Evolutionary conservation across 2,888 invertebrate species (phyloP), one percentile per base, ranked within the genome.

Genomic region (Keiferia lycopersicella): DNA sequence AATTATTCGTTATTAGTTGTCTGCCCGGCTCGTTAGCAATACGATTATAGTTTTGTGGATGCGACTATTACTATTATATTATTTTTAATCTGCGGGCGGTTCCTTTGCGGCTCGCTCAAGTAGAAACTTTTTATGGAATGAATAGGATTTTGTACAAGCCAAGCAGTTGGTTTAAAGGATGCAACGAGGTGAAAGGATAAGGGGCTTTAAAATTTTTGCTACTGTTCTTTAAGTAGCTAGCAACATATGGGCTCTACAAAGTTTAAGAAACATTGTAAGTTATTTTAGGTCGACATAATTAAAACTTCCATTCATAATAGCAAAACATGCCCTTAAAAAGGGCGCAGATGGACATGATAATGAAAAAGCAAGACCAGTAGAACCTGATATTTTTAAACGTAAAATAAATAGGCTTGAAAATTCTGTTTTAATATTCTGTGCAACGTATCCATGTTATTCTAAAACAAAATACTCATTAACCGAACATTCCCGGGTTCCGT

Each of bases 101-200:
- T 41, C 83, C 80, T 83, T 86, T 81, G 79, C 76, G 72, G 73
- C 61, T 70, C 74, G 68, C 64, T 81, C 79, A 73, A 69, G 84
- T 80, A 86, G 79, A 86, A 84, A 84, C 81, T 80, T 84, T 88
- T 88, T 84, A 85, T 71, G 73, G 67, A 77, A 80, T 84, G 81
- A 88, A 90, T 81, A 73, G 84, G 85, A 86, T 88, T 87, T 84
- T 71, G 80, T 79, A 78, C 83, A 87, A 89, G 80, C 70, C 79
- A 77, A 81, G 69, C 69, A 67, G 69, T 72, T 82, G 81, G 79
- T 79, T 76, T 82, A 73, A 73, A 66, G 72, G 67, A 67, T 68
- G 72, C 80, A 74, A 72, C 73, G 73, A 74, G 70, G 73, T 73
- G 71, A 67, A 71, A 75, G 69, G 70, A 78, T 77, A 73, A 59